A percentile compares a stretch with the other conserved stretches of the same genome.
These are phyloP conservation scores for Talpa occidentalis DNA, from an alignment of 2,113 vertebrate species.

Conservation along the genomic window DNA sequence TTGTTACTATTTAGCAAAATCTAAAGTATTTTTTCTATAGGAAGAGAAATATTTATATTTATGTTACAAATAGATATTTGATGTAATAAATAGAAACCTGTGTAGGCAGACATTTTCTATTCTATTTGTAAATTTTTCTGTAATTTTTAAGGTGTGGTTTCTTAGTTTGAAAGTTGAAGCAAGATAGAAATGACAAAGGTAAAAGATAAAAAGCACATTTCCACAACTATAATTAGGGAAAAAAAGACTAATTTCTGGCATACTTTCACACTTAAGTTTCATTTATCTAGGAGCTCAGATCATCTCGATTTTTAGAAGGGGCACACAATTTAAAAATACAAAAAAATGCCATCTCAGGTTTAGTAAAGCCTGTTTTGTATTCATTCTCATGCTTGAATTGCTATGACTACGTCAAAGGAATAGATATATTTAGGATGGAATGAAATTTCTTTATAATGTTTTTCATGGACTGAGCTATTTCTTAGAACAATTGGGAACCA, in stretches of 20 bases:
- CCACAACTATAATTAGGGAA: background rate
- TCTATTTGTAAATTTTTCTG: background rate
- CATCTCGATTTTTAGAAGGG: constrained; percentile 20
- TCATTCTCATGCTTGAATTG: constrained; percentile 66
- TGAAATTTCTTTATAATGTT: constrained; percentile 77
- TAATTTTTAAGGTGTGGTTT: background rate
- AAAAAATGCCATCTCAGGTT: constrained; percentile 31
- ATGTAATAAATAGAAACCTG: background rate
- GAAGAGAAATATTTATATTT: background rate
- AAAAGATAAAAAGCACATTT: background rate
- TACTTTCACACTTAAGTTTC: background rate
- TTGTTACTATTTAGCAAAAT: background rate
- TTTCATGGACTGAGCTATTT: constrained; percentile 72
- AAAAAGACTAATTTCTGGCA: constrained; percentile 9
- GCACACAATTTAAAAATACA: constrained; percentile 44
- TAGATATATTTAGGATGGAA: constrained; percentile 63
- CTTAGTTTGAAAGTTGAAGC: background rate
- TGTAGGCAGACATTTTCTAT: background rate
- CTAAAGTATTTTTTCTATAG: background rate
- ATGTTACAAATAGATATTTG: background rate
- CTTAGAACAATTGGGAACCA: constrained; percentile 72
- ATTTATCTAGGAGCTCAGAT: background rate
- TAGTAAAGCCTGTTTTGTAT: constrained; percentile 65
- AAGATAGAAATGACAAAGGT: background rate
- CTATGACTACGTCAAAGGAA: constrained; percentile 69